These are phyloP conservation scores for Melanchra persicariae DNA, from an alignment of 2,888 invertebrate species.

Conservation along the genomic window DNA sequence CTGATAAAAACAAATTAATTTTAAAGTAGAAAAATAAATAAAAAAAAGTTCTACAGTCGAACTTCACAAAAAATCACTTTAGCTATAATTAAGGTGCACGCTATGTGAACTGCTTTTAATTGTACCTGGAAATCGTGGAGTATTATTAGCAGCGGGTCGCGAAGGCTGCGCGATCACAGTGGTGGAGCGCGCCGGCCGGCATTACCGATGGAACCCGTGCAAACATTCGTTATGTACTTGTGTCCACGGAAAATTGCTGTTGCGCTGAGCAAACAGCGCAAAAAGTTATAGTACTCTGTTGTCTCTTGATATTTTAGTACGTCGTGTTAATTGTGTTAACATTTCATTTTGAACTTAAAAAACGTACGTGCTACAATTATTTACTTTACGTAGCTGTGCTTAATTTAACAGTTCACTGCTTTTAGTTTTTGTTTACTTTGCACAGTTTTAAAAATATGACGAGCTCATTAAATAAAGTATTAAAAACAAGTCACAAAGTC, in stretches of 20 bases:
- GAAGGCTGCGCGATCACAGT: conserved; percentile 54
- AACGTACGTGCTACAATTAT: conserved; percentile 31
- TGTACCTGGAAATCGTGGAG: conserved; percentile 62
- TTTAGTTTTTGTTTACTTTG: conserved; percentile 14
- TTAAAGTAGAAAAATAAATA: not conserved
- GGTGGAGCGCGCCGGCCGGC: conserved; percentile 37
- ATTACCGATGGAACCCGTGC: conserved; percentile 67
- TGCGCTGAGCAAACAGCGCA: conserved; percentile 60
- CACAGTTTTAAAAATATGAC: conserved; percentile 1
- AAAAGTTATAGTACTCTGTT: conserved; percentile 64
- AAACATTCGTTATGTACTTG: conserved; percentile 72
- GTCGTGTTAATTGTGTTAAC: conserved; percentile 66
- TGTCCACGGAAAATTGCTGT: conserved; percentile 70
- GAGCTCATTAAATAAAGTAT: too few relatives aligned
- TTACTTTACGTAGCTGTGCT: conserved; percentile 27
- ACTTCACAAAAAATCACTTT: conserved; percentile 55
- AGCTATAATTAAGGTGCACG: conserved; percentile 46
- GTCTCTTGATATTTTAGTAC: conserved; percentile 61
- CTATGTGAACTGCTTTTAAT: conserved; percentile 60
- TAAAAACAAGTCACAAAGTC: not conserved
- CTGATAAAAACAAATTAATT: not conserved
- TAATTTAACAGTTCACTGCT: conserved; percentile 29
- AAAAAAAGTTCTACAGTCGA: conserved; percentile 1
- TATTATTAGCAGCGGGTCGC: conserved; percentile 63
- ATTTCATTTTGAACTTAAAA: conserved; percentile 49